Percentiles rank a stretch among this genome's conserved stretches.
phyloP scores from a whole-genome alignment of 2,888 invertebrate species.

The Nymphalis polychloros region DNA sequence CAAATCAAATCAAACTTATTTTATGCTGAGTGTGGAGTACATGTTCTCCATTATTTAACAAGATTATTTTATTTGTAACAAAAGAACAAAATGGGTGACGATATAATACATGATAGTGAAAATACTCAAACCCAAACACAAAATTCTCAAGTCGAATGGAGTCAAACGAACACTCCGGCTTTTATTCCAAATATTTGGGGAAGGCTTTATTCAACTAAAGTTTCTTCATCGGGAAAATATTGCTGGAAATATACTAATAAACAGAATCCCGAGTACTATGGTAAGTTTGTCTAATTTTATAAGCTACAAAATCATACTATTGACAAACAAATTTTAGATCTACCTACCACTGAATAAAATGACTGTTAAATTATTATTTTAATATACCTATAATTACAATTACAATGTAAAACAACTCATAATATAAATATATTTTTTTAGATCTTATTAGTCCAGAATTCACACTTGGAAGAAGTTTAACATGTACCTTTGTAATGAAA shows the following conservation, averaged over 20 bases:
- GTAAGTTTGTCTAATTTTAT: conserved; percentile 48
- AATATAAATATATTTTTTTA: conserved; percentile 49
- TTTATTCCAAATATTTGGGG: conserved; percentile 78
- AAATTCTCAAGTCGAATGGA: conserved; percentile 74
- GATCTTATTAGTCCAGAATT: conserved; percentile 80
- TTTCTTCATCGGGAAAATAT: conserved; percentile 54
- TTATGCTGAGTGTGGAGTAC: conserved; percentile 2
- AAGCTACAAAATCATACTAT: not conserved
- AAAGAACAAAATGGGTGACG: conserved; percentile 61
- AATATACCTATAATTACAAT: not conserved
- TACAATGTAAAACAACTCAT: too few relatives aligned
- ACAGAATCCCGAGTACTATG: conserved; percentile 63
- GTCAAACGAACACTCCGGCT: conserved; percentile 65
- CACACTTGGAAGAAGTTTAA: conserved; percentile 75
- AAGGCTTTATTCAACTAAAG: conserved; percentile 71
- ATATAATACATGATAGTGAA: conserved; percentile 50
- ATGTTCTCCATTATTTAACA: not conserved
- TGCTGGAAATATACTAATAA: conserved; percentile 57
- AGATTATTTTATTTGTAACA: not conserved
- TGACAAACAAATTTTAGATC: not conserved
- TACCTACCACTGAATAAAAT: not conserved
- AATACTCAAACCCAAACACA: conserved; percentile 77
- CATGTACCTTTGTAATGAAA: conserved; percentile 77
- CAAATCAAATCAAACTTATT: conserved; percentile 24
- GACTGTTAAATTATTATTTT: not conserved